Evolutionary conservation across 2,888 invertebrate species (phyloP), one percentile per base, ranked within the genome.

Genomic region (Pandemis corylana): DNA sequence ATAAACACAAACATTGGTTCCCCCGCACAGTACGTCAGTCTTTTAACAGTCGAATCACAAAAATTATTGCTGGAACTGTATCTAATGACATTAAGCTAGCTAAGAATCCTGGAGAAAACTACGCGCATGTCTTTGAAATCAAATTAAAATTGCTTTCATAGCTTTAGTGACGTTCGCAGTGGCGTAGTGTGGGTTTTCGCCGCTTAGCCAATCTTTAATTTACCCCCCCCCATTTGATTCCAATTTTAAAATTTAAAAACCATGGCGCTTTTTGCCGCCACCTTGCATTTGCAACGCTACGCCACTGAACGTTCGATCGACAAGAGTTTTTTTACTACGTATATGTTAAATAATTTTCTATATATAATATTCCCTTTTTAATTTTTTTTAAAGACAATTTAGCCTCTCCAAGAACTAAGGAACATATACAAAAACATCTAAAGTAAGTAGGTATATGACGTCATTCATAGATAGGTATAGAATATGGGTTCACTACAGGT

Each of bases 21-120:
- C 88, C 89, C 88, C 89, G 90, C 89, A 89, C 86, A 89, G 82
- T 82, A 86, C 85, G 83, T 93, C 92, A 93, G 92, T 93, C 92
- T 92, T 92, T 89, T 84, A 87, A 90, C 89, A 90, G 90, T 91
- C 90, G 78, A 89, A 91, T 91, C 90, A 92, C 91, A 91, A 85
- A 88, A 87, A 86, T 92, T 92, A 93, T 93, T 92, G 92, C 92
- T 92, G 91, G 79, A 85, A 86, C 84, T 85, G 87, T 86, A 81
- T 82, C 78, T 74, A 76, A 69, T 41, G 62, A 69, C 67, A 76
- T 63, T 67, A 44, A 68, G 53, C 71, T 76, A 76, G 49, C 67
- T 70, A 71, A 46, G 51, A 44, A 44, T 59, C 41, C 78, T 76
- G 63, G 53, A 67, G 53, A 44, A 36, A 63, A n/a, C 2, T 46